phyloP scores from a whole-genome alignment of 2,888 invertebrate species.

The Drosophila antonietae region DNA sequence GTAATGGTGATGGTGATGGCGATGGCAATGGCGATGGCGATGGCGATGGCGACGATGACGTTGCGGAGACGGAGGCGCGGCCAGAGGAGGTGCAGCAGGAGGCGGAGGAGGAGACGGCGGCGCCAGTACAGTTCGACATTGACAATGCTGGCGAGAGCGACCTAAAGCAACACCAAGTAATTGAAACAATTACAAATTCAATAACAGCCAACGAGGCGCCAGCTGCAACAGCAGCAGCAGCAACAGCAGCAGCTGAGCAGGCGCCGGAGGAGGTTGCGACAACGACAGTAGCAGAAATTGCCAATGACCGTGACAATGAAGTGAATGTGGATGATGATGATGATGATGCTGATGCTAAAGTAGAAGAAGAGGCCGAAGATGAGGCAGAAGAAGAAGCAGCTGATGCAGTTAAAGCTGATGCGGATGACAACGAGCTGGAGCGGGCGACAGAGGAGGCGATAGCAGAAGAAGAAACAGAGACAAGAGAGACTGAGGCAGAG shows the following conservation, averaged over 20 bases:
- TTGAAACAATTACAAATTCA: conserved; percentile 59
- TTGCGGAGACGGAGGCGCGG: conserved; percentile 3
- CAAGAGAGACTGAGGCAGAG: conserved; percentile 2
- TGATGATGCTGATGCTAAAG: conserved; percentile 40
- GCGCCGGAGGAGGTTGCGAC: conserved; percentile 8
- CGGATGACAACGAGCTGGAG: conserved; percentile 17
- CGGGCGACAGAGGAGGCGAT: background rate
- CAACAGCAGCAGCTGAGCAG: conserved; percentile 12
- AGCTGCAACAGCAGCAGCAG: conserved; percentile 21
- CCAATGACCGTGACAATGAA: conserved; percentile 64
- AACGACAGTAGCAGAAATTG: conserved; percentile 32
- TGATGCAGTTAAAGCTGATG: conserved; percentile 9
- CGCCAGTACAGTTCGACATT: conserved; percentile 23
- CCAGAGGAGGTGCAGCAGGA: background rate
- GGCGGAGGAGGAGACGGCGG: conserved; percentile 4
- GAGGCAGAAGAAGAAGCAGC: background rate
- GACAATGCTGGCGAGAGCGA: conserved; percentile 56
- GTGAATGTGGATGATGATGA: conserved; percentile 64
- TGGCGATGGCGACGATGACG: background rate
- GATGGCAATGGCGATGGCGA: background rate
- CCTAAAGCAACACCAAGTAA: conserved; percentile 57
- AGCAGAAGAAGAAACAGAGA: background rate
- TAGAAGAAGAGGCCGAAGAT: conserved; percentile 5
- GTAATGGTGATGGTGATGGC: background rate
- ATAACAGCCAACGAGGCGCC: conserved; percentile 41